Evolutionary conservation across 2,797 vertebrate species (phyloP).

Genomic region (Nothura maculosa): DNA sequence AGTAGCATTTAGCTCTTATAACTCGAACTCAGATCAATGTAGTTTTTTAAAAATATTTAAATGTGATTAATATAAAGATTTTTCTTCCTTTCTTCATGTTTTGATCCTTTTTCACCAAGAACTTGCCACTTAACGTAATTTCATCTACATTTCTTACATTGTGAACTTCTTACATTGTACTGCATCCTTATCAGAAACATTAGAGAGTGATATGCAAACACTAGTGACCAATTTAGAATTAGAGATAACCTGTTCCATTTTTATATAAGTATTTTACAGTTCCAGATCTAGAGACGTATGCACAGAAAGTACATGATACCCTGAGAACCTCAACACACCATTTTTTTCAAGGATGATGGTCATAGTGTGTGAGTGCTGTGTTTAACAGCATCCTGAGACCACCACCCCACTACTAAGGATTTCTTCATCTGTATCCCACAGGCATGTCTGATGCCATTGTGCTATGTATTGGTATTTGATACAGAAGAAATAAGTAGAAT

Average conservation of each 20-base stretch:
- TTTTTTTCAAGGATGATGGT: not conserved
- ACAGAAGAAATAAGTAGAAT: not conserved
- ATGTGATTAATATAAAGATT: not conserved
- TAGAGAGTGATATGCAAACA: not conserved
- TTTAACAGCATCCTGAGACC: not conserved
- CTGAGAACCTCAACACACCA: not conserved
- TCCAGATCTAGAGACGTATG: not conserved
- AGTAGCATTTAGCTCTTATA: not conserved
- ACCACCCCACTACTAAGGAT: not conserved
- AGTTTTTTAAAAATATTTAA: not conserved
- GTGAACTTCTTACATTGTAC: not conserved
- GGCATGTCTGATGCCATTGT: not conserved
- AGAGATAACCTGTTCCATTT: not conserved
- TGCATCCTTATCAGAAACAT: not conserved
- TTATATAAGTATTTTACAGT: not conserved
- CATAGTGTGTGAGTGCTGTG: accelerated
- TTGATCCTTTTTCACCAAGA: not conserved
- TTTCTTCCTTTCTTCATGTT: not conserved
- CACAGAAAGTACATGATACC: not conserved
- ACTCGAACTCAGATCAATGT: not conserved
- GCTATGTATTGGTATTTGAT: not conserved
- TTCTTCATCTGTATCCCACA: not conserved
- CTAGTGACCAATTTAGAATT: not conserved
- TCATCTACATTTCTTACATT: not conserved
- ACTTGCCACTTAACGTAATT: not conserved